Evolutionary conservation across 2,797 vertebrate genomes (phyloP), one percentile per base, ranked within the genome.

Genomic region (Hydrophis major): DNA sequence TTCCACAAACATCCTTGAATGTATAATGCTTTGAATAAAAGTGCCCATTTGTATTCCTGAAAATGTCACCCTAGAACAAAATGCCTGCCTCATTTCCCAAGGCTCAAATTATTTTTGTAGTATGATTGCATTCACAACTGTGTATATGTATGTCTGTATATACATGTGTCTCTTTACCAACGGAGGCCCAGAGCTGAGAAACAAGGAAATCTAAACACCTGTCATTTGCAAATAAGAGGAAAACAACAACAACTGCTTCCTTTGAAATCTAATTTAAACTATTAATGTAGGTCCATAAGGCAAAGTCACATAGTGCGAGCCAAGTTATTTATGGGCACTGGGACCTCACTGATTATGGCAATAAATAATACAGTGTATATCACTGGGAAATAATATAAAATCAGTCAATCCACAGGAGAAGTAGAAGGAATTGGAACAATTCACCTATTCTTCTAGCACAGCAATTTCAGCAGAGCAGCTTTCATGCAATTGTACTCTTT

Each of bases 181-280:
- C 86, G 90, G 92, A 63, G 47, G 53, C 88, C 55, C 88, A 0
- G 90, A 90, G 93, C 92, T 95, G 91, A 93, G 50, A 57, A 89
- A 92, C 94, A 95, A 97, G 96, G 96, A 95, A 94, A 94, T 1
- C 91, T 89, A 83, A 93, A 94, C 59, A 28, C 25, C 92, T 90
- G 74, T 47, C 63, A 87, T 92, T 94, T 93, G 61, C 0, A 86
- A 92, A 37, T 37, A 37, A 37, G 37, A 91, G 94, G 94, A 55
- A 55, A 55, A 53, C 1, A 74, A 87, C 22, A 11, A 92, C 89
- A 78, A 88, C 32, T 18, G 11, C 2, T 61, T 4, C 56, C 95
- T 91, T 92, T 32, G 78, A 94, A 97, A 96, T 86, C 87, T 92
- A 89, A 97, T 96, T 96, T 93, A 96, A 96, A 53, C 91, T 90